Conservation (phyloP, 2,888 invertebrate genomes). For the Campoplex capitator region DNA sequence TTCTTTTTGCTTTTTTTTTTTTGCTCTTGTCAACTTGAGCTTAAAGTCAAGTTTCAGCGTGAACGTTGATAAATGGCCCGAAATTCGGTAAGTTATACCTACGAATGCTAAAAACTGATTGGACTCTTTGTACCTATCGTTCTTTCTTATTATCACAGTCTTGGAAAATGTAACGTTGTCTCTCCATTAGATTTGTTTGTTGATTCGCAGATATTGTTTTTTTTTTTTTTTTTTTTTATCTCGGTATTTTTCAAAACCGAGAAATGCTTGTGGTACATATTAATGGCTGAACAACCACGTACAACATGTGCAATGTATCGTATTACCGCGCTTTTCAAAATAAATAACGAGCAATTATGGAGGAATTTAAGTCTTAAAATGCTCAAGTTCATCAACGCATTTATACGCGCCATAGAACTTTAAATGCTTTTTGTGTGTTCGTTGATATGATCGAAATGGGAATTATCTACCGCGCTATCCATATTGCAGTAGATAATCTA, state of each 20-base stretch:
- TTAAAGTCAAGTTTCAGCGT: slow-evolving; percentile 23
- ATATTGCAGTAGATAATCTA: slow-evolving; percentile 11
- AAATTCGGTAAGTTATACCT: slow-evolving; percentile 37
- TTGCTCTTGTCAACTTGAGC: slow-evolving; percentile 27
- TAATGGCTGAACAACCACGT: not conserved
- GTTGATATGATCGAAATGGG: slow-evolving; percentile 7
- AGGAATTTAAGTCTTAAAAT: slow-evolving; percentile 23
- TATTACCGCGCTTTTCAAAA: slow-evolving; percentile 72
- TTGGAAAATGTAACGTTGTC: slow-evolving; percentile 74
- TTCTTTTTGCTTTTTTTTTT: not conserved
- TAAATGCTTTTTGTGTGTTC: slow-evolving; percentile 9
- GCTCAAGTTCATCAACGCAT: not conserved
- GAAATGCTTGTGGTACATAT: slow-evolving; percentile 27
- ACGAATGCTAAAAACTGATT: slow-evolving; percentile 58
- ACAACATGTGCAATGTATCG: slow-evolving; percentile 44
- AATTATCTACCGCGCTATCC: slow-evolving; percentile 13
- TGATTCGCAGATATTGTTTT: slow-evolving; percentile 60
- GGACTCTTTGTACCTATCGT: slow-evolving; percentile 63
- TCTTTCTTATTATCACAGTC: slow-evolving; percentile 78
- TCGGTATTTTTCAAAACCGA: slow-evolving; percentile 10
- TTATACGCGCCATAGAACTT: not conserved
- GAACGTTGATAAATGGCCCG: slow-evolving; percentile 15
- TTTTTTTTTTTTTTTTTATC: not conserved
- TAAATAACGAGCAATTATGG: slow-evolving; percentile 67
- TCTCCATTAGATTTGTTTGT: slow-evolving; percentile 54